phyloP scores from a whole-genome alignment of 2,888 invertebrate genomes.

The Parasteatoda lunata region DNA sequence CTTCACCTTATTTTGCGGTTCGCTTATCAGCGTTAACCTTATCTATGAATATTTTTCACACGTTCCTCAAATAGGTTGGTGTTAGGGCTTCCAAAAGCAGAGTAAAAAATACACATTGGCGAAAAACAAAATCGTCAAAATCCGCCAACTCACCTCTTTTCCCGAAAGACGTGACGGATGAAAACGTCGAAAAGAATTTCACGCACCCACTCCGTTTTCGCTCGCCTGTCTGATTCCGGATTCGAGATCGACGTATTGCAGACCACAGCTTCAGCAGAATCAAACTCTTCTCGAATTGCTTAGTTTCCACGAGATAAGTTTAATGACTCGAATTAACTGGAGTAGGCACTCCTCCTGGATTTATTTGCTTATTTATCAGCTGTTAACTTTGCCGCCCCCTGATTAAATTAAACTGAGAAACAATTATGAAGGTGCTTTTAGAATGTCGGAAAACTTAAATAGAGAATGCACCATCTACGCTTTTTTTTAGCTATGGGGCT shows the following conservation, averaged over 20 bases:
- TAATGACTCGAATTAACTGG: conserved; percentile 56
- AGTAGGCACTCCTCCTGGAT: conserved; percentile 21
- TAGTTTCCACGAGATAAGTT: conserved; percentile 19
- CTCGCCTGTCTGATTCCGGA: conserved; percentile 58
- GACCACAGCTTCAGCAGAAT: not conserved
- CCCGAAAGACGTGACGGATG: conserved; percentile 49
- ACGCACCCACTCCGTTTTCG: conserved; percentile 45
- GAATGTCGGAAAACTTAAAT: no score
- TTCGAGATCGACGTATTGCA: conserved; percentile 9
- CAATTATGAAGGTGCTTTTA: no score
- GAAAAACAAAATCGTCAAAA: conserved; percentile 57
- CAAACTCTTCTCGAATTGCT: conserved; percentile 10
- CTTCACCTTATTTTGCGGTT: not conserved
- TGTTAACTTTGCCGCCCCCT: not conserved
- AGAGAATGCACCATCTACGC: no score
- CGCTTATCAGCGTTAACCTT: not conserved
- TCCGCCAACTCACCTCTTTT: conserved; percentile 58
- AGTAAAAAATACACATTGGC: not conserved
- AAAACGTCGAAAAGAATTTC: conserved; percentile 65
- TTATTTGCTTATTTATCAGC: conserved; percentile 33
- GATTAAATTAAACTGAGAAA: no score
- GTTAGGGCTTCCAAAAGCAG: not conserved
- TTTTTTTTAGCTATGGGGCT: no score
- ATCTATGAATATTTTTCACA: conserved; percentile 23
- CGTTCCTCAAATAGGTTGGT: not conserved